Evolutionary conservation across 2,797 vertebrate genomes (phyloP), one percentile per base, ranked within the genome.

Genomic region (Cynodonichthys magdalenae): DNA sequence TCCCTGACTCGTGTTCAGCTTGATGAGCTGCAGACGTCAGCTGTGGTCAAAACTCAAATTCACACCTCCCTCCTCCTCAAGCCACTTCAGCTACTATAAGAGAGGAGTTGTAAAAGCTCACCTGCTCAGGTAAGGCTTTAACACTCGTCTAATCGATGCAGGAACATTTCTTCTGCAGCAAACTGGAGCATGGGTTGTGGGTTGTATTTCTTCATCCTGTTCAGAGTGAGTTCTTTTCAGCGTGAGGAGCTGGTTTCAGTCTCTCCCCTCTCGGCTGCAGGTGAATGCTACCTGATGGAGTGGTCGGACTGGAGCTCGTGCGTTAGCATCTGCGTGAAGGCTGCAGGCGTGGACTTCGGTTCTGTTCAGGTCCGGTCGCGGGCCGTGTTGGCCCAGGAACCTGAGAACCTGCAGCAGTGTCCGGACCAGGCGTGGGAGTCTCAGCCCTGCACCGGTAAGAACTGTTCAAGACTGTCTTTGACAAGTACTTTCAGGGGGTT

Each of bases 251-350:
- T 31, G 6, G 31, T 9, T 31, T 31, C 5, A 31, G 9, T 1
- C 41, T 5, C 11, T 0, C 12, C 59, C 47, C 57, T 39, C 19
- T 18, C 3, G n/a, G 20, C 52, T 59, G 15, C 90, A 99, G 98
- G 97, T 27, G 98, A 99, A 71, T 99, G 98, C 84, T 99, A 99
- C 75, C 92, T 99, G 86, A 96, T 95, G 87, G 96, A 98, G 72
- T 99, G 98, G 98, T 96, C 96, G 0, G 93, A 95, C 41, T 99
- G 98, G 98, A 97, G 96, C 80, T 82, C 90, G 0, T 99, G 98
- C 61, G 95, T 98, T 58, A 91, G 95, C 67, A 95, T 95, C 76
- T 99, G 98, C 63, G 94, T 96, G 12, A 97, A 95, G 36, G 95
- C 93, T 1, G 95, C 95, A 41, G 95, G 94, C 34, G 90, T 98